These are phyloP conservation scores for Philhelius pedissequus DNA, from an alignment of 2,888 invertebrate genomes.

Conservation along the genomic window DNA sequence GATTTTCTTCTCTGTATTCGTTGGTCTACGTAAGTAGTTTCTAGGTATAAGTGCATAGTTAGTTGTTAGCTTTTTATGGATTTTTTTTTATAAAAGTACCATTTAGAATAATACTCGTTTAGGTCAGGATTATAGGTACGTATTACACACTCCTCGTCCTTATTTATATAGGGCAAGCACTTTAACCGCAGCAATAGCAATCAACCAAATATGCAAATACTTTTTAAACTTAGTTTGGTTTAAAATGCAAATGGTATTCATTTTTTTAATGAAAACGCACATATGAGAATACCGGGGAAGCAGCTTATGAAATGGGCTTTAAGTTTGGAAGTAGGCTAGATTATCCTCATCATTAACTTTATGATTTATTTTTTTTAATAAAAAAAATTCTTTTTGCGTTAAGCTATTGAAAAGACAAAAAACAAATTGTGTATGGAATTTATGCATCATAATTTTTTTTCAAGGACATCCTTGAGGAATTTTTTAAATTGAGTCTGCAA, in stretches of 20 bases:
- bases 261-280: constrained; percentile 10
- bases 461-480: neutral
- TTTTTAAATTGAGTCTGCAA: neutral
- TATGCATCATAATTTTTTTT: neutral
- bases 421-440: neutral
- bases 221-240: constrained; percentile 26
- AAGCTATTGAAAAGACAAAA: neutral
- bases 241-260: constrained; percentile 32
- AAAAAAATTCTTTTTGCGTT: neutral
- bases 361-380: neutral
- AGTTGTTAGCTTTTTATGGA: neutral
- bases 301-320: neutral
- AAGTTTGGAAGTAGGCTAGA: neutral
- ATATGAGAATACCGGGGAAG: neutral
- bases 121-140: neutral
- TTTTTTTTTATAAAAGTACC: constrained; percentile 1
- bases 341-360: neutral
- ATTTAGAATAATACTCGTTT: neutral
- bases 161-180: neutral
- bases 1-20: neutral
- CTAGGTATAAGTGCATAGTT: neutral
- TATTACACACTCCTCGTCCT: neutral
- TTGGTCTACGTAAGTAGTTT: neutral
- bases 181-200: neutral
- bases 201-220: constrained; percentile 29